A percentile compares a stretch with the other conserved stretches of the same genome.
phyloP scores from a whole-genome alignment of 2,797 vertebrate genomes.

The Taenioides sp. region DNA sequence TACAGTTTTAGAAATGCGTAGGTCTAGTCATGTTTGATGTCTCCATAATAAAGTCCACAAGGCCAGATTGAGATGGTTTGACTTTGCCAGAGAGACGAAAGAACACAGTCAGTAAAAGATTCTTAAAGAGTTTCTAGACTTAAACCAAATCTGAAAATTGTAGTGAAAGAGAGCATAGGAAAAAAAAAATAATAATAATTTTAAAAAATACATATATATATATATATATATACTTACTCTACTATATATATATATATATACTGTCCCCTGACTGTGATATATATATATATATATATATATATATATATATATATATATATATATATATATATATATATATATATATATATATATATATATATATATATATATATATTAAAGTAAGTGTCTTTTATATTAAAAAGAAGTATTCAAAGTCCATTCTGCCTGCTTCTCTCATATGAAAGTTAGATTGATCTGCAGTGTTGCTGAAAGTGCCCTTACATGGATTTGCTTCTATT shows the following conservation, averaged over 20 bases:
- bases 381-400: too few species aligned
- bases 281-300: too few species aligned
- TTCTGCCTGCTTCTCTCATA: background rate
- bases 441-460: slow-evolving; percentile 24
- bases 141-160: background rate
- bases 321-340: too few species aligned
- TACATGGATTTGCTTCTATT: slow-evolving; percentile 35
- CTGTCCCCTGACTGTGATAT: too few species aligned
- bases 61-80: background rate
- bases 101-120: background rate
- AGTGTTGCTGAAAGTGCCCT: slow-evolving; percentile 16
- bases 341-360: too few species aligned
- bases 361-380: too few species aligned
- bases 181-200: too few species aligned
- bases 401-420: background rate
- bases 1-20: background rate
- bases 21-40: background rate
- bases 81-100: background rate
- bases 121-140: background rate
- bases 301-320: too few species aligned
- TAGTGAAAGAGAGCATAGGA: background rate
- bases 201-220: too few species aligned
- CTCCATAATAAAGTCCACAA: background rate
- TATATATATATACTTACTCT: too few species aligned
- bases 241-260: too few species aligned